phyloP scores from a whole-genome alignment of 2,797 vertebrate species.

The Anabas testudineus region DNA sequence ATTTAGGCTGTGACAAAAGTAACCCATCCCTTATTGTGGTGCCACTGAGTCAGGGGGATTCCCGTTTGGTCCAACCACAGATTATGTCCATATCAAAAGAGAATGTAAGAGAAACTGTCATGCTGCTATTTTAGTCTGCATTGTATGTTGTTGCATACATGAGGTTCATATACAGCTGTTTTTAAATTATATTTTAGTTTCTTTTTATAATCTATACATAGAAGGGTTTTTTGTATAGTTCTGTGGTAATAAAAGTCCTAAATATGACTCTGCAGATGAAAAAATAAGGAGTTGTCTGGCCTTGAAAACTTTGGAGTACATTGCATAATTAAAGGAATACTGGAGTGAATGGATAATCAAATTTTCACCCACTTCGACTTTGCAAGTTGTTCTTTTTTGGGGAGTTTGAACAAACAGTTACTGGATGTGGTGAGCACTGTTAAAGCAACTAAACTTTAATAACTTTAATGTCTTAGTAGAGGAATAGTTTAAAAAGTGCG shows the following conservation, averaged over 20 bases:
- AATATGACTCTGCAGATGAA: too few species aligned
- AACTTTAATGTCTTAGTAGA: background rate
- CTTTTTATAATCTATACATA: background rate
- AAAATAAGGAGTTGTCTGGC: too few species aligned
- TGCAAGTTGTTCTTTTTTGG: too few species aligned
- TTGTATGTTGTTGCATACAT: background rate
- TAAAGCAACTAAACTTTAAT: too few species aligned
- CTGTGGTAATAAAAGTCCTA: too few species aligned
- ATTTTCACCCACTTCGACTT: too few species aligned
- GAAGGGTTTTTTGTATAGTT: background rate
- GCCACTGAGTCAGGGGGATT: conserved; percentile 36
- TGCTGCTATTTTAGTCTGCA: background rate
- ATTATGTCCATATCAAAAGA: background rate
- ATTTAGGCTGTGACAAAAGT: conserved; percentile 66
- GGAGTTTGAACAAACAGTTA: too few species aligned
- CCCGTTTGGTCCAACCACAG: conserved; percentile 11
- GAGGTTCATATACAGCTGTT: background rate
- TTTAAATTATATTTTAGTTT: background rate
- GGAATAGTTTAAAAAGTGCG: background rate
- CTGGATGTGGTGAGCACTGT: too few species aligned
- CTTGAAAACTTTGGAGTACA: too few species aligned
- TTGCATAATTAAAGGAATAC: too few species aligned
- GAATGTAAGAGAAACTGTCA: background rate
- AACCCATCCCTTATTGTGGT: conserved; percentile 36
- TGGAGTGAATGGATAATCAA: too few species aligned